These are phyloP conservation scores for Empidonax alnorum DNA, from an alignment of 2,113 vertebrate genomes.

Conservation along the genomic window DNA sequence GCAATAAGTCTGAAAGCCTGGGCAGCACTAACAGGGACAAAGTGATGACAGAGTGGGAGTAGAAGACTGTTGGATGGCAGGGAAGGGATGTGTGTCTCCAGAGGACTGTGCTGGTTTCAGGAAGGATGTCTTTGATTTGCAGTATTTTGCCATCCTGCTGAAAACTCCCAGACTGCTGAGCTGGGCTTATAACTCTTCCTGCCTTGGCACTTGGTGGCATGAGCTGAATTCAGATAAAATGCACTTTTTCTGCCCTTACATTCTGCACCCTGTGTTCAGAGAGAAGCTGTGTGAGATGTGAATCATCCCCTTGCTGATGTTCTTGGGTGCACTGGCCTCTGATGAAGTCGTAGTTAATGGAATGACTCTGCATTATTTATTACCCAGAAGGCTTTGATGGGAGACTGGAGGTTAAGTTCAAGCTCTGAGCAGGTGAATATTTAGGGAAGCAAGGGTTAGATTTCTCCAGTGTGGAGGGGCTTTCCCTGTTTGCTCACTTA, in stretches of 20 bases:
- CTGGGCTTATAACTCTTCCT: neutral
- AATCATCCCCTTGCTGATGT: constrained; percentile 25
- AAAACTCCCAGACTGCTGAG: neutral
- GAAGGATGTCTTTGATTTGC: neutral
- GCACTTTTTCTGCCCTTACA: neutral
- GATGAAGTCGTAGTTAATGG: constrained; percentile 57
- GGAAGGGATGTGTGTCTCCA: neutral
- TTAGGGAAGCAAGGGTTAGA: neutral
- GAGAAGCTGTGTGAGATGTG: neutral
- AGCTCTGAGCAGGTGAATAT: constrained; percentile 17
- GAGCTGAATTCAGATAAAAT: neutral
- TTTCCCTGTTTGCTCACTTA: neutral
- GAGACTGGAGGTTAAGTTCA: constrained; percentile 28
- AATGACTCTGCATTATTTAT: constrained; percentile 63
- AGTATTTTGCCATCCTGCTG: neutral
- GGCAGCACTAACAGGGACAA: neutral
- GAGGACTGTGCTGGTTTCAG: neutral
- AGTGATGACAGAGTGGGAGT: neutral
- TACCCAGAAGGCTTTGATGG: constrained; percentile 11
- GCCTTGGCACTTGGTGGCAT: neutral
- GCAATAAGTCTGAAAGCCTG: neutral
- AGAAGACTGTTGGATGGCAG: neutral
- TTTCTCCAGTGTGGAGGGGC: neutral
- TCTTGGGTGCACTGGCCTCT: constrained; percentile 18
- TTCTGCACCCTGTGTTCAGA: neutral